phyloP scores from a whole-genome alignment of 2,797 vertebrate genomes.

The Halcyon leucocephala region DNA sequence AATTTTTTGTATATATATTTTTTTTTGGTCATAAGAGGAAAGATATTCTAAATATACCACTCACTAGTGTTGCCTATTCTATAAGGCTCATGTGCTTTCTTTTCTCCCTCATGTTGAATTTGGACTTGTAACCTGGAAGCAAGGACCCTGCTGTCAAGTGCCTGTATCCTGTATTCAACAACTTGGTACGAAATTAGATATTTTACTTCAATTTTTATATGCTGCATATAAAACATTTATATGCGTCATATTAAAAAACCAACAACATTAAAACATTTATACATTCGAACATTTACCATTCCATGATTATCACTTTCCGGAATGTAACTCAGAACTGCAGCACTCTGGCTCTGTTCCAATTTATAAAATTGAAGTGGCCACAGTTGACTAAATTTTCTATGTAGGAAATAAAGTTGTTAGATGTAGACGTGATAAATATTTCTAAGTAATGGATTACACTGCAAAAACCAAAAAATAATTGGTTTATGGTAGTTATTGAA shows the following conservation, averaged over 20 bases:
- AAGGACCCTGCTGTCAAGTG: background rate
- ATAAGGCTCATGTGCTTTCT: background rate
- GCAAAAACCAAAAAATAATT: conserved; percentile 12
- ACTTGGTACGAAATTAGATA: background rate
- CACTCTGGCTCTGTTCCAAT: background rate
- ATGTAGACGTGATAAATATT: conserved; percentile 28
- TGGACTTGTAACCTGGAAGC: background rate
- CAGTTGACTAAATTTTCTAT: conserved; percentile 24
- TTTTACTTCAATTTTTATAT: background rate
- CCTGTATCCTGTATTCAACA: background rate
- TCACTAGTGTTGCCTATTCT: background rate
- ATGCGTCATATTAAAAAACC: too few relatives aligned
- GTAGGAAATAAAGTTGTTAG: conserved; percentile 19
- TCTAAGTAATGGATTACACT: conserved; percentile 1
- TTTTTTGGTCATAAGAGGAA: background rate
- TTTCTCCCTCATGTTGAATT: background rate
- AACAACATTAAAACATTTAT: too few relatives aligned
- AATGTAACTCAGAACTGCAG: background rate
- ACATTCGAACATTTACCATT: background rate
- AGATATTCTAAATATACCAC: background rate
- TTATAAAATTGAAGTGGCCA: background rate
- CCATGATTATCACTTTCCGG: background rate
- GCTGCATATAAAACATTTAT: background rate
- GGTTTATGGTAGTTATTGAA: conserved; percentile 7
- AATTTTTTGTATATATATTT: rapidly evolving